Percentiles rank a stretch among this genome's conserved stretches.
These are phyloP conservation scores for Emydoidea blandingii DNA, from an alignment of 2,797 vertebrate genomes.

Conservation along the genomic window DNA sequence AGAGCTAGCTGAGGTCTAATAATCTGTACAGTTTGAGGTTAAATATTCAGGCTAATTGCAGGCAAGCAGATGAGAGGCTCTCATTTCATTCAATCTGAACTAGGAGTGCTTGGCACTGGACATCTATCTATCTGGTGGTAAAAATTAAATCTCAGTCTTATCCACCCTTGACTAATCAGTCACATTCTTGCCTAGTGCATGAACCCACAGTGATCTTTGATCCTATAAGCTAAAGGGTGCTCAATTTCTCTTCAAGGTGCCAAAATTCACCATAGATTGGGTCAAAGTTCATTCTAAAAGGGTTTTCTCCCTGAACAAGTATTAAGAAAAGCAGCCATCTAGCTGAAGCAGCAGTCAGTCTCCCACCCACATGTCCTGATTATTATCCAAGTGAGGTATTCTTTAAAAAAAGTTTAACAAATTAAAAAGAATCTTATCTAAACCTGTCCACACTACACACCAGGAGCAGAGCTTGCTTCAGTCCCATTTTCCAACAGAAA, in stretches of 20 bases:
- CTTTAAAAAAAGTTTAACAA: slow-evolving; percentile 68
- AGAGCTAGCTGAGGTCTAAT: slow-evolving; percentile 28
- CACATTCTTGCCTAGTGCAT: slow-evolving; percentile 67
- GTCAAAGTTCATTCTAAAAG: slow-evolving; percentile 74
- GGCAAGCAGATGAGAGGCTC: slow-evolving; percentile 52
- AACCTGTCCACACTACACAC: slow-evolving; percentile 54
- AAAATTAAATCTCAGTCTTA: slow-evolving; percentile 35
- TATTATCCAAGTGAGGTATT: slow-evolving; percentile 87
- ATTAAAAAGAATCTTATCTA: slow-evolving; percentile 45
- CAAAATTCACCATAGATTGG: slow-evolving; percentile 67
- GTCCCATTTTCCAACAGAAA: slow-evolving; percentile 53
- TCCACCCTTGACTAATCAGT: slow-evolving; percentile 46
- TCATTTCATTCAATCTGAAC: slow-evolving; percentile 27
- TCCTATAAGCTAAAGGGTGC: slow-evolving; percentile 65
- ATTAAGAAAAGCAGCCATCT: slow-evolving; percentile 80
- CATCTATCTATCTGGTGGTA: slow-evolving; percentile 45
- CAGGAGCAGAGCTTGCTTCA: slow-evolving; percentile 64
- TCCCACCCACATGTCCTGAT: slow-evolving; percentile 81
- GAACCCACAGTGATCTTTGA: slow-evolving; percentile 68
- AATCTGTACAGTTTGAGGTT: slow-evolving; percentile 28
- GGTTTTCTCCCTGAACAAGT: slow-evolving; percentile 82
- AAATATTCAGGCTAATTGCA: slow-evolving; percentile 40
- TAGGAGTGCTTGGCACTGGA: slow-evolving; percentile 62
- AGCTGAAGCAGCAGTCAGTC: slow-evolving; percentile 79
- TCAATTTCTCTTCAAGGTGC: slow-evolving; percentile 75